These are phyloP conservation scores for Hystrix cristata DNA, from an alignment of 2,113 vertebrate genomes.

Conservation along the genomic window DNA sequence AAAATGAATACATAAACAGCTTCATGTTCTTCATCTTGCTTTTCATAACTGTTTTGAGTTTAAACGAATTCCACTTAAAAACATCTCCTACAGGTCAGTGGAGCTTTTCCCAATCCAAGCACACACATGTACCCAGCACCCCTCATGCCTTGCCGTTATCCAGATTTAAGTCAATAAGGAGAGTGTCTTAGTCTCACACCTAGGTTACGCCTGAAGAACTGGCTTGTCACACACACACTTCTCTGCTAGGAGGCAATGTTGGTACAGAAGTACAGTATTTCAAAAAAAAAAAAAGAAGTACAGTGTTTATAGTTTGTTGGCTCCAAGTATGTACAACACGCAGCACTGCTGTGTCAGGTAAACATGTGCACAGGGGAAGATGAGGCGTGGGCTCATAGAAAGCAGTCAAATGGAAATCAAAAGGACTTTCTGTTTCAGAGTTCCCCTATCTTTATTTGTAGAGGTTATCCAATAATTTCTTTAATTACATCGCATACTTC, in stretches of 20 bases:
- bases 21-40: conserved; percentile 90
- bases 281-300: conserved; percentile 83
- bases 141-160: conserved; percentile 80
- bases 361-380: conserved; percentile 92
- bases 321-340: conserved; percentile 93
- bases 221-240: conserved; percentile 92
- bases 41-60: conserved; percentile 93
- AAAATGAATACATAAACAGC: conserved; percentile 92
- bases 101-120: conserved; percentile 78
- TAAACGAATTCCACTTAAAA: conserved; percentile 90
- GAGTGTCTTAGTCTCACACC: conserved; percentile 94
- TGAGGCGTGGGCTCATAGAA: conserved; percentile 97
- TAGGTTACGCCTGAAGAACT: conserved; percentile 90
- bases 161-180: conserved; percentile 91
- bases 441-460: conserved; percentile 97
- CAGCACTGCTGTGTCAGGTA: conserved; percentile 92
- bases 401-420: conserved; percentile 99
- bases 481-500: too few species aligned
- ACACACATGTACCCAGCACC: conserved; percentile 68
- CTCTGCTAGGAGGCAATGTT: too few species aligned
- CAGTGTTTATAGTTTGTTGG: conserved; percentile 92
- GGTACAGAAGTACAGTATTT: conserved; percentile 91
- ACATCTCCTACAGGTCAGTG: conserved; percentile 82
- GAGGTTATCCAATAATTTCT: conserved; percentile 90
- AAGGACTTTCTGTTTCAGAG: conserved; percentile 98